Evolutionary conservation across 2,888 invertebrate genomes (phyloP), one percentile per base, ranked within the genome.

Genomic region (Cyaniris semiargus): DNA sequence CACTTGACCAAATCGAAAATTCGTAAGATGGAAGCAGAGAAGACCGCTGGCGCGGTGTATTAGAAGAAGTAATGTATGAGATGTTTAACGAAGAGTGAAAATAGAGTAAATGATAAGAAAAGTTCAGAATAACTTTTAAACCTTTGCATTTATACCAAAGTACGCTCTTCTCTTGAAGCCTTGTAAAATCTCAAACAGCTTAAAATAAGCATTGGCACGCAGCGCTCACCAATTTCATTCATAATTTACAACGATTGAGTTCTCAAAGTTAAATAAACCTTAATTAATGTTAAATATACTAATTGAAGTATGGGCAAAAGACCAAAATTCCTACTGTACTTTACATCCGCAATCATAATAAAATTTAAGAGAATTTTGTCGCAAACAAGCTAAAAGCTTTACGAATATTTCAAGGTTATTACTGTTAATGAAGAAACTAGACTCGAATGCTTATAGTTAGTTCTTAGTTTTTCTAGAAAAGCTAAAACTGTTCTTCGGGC

Each of bases 281-380:
- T 21, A 74, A 74, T 74, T 53, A 48, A 27, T 48, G 72, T 72
- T 72, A 72, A 74, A 53, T 48, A 27, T 23, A 74, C 74, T 74
- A 74, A 74, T 74, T 53, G 74, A 27, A 27, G 23, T 53, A 74
- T 48, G 74, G 74, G 74, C 74, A 74, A 48, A 74, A 74, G 74
- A 74, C 27, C 74, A 74, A 74, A 74, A 74, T 74, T 27, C 27
- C 18, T 0, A 27, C 23, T 23, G 13, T 21, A 27, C 8, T 27
- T 27, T 27, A 27, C 66, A 31, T 13, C 15, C 18, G 31, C 66
- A 66, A 66, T 66, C 66, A 31, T 66, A 31, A 66, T 66, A 31
- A 66, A 66, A 66, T 31, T 66, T 15, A 66, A 31, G 66, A 66
- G 27, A 27, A 15, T 66, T 66, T 66, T 13, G 66, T 66, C 21